Evolutionary conservation across 2,113 vertebrate species (phyloP).

Genomic region (Donacobius atricapilla): DNA sequence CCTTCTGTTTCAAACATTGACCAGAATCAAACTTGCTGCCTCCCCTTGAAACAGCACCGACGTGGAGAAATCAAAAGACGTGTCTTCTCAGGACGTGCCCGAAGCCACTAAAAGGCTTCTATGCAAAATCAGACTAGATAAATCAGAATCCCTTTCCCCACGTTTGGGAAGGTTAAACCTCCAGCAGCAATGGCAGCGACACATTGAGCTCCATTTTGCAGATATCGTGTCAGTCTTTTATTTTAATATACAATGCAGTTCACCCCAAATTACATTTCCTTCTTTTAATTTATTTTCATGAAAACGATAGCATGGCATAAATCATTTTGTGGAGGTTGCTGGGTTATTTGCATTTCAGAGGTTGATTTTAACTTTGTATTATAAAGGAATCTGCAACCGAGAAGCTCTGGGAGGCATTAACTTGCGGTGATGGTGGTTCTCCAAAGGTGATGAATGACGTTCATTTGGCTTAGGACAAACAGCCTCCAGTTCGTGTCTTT

Average conservation of each 20-base stretch:
- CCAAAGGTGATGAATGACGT: not conserved
- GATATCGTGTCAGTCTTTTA: not conserved
- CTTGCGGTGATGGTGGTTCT: not conserved
- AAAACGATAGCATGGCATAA: constrained; percentile 29
- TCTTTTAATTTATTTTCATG: constrained; percentile 59
- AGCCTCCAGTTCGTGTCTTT: not conserved
- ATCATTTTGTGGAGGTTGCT: constrained; percentile 20
- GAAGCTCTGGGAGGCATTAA: constrained; percentile 19
- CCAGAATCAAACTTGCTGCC: not conserved
- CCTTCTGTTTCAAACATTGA: not conserved
- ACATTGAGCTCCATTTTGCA: not conserved
- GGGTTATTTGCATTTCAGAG: constrained; percentile 61
- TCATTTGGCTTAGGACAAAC: not conserved
- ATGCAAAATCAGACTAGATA: not conserved
- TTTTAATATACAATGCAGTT: not conserved
- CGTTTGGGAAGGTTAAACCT: not conserved
- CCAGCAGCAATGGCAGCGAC: not conserved
- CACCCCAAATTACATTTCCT: constrained; percentile 35
- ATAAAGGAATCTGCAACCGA: constrained; percentile 23
- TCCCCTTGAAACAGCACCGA: not conserved
- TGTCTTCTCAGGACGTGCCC: not conserved
- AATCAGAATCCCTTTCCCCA: not conserved
- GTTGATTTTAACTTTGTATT: constrained; percentile 53
- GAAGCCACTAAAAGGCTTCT: not conserved
- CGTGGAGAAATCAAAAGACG: not conserved